Base-by-base conservation (phyloP, 2,797 vertebrate genomes). In the Cygnus olor region DNA sequence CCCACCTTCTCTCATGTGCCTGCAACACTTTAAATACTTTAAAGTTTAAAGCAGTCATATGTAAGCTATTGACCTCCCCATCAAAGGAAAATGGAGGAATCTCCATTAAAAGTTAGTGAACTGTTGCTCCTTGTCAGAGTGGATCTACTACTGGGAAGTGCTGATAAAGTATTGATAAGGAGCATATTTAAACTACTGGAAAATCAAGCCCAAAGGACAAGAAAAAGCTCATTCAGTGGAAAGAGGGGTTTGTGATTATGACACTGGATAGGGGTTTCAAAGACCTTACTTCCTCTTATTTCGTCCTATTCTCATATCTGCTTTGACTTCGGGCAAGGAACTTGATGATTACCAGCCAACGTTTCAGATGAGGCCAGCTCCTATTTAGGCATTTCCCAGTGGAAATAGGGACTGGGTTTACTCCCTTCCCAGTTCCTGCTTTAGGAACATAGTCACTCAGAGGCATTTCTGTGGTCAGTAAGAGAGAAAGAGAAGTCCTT, bases 131-230 rank as follows among this genome's bases (percentile, higher is more conserved):
- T 56, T 49, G 70, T 40, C 28, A 45, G 40, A 89, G 32, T 53
- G 32, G 38, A 78, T 78, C 54, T 79, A 32, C 45, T 64, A 32
- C 71, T 54, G 32, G 45, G 28, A 93, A 92, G 77, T 28, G 65
- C 61, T 93, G 80, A 78, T 89, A 68, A 92, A 92, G 38, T 57
- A 80, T 79, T 93, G 79, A 89, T 91, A 94, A 91, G 72, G 7
- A 91, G 40, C 19, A 42, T 84, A 83, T 80, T 94, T 91, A 90
- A 93, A 65, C 30, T 92, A 76, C 80, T 76, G 70, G 58, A 94
- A 94, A 92, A 94, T 69, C 79, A 92, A 91, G 58, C 70, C 70
- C 80, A 81, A 86, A 89, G 76, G 77, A 91, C 38, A 79, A 89
- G 44, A 51, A 83, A 65, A 82, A 93, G n/a, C 38, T 92, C 87